Conservation (phyloP, 2,888 invertebrate species). For the Cerastis leucographa region DNA sequence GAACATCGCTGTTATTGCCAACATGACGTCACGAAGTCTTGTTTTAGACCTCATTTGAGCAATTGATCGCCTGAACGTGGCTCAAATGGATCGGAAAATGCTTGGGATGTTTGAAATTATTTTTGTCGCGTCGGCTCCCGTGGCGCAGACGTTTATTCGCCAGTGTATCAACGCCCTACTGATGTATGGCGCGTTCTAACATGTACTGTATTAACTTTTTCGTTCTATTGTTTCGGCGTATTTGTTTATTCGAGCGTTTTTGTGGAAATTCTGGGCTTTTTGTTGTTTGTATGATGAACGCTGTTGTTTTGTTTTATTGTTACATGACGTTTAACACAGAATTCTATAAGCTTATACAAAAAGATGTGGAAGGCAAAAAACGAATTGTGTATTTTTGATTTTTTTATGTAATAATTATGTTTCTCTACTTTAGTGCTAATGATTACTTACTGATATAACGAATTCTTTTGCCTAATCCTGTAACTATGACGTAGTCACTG, state of each 20-base stretch:
- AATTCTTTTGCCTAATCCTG: too few relatives aligned
- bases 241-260: conserved; percentile 61
- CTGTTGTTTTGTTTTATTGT: conserved; percentile 43
- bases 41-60: conserved; percentile 71
- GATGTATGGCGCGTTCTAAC: conserved; percentile 80
- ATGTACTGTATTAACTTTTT: conserved; percentile 81
- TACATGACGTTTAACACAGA: conserved; percentile 29
- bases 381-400: neutral
- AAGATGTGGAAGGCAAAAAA: neutral
- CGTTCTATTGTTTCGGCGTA: conserved; percentile 68
- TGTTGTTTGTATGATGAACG: conserved; percentile 47
- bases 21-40: conserved; percentile 56
- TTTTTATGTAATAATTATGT: neutral
- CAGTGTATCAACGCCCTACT: conserved; percentile 85
- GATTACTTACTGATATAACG: neutral
- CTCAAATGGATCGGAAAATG: conserved; percentile 84
- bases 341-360: neutral
- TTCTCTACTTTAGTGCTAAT: neutral
- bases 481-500: too few relatives aligned
- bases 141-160: conserved; percentile 82
- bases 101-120: conserved; percentile 81
- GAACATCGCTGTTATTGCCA: conserved; percentile 51
- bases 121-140: conserved; percentile 83
- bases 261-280: conserved; percentile 53
- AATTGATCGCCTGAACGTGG: conserved; percentile 71